Percentiles rank a stretch among this genome's conserved stretches.
Evolutionary conservation across 2,113 vertebrate genomes (phyloP).

Genomic region (Lucifuga dentata): DNA sequence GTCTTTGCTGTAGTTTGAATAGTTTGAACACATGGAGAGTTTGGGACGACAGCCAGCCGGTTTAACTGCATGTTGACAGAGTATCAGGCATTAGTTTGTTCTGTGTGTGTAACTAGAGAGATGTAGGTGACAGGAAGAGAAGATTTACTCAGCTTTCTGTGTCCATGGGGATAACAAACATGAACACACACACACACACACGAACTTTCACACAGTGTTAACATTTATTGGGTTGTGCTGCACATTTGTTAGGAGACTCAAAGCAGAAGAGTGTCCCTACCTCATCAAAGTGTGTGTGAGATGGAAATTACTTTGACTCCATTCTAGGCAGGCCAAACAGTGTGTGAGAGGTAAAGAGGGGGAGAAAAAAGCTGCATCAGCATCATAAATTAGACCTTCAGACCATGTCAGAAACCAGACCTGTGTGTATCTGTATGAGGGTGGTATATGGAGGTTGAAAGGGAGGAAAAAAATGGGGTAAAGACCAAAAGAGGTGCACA

Average conservation of each 20-base stretch:
- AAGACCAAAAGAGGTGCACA: too few relatives aligned
- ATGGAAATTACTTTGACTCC: conserved; percentile 32
- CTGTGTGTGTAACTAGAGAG: conserved; percentile 42
- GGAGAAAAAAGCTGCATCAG: conserved; percentile 15
- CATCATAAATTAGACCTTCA: conserved; percentile 39
- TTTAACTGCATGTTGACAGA: conserved; percentile 42
- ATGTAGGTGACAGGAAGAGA: conserved; percentile 40
- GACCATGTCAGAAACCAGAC: background rate
- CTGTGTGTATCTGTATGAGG: conserved; percentile 13
- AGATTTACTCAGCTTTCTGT: conserved; percentile 54
- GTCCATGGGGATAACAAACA: conserved; percentile 37
- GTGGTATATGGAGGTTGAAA: too few relatives aligned
- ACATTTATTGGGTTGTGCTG: conserved; percentile 37
- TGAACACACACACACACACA: conserved; percentile 21
- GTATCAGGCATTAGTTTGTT: conserved; percentile 41
- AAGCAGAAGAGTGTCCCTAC: conserved; percentile 26
- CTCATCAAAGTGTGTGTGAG: background rate
- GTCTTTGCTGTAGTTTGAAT: too few relatives aligned
- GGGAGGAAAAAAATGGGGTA: background rate
- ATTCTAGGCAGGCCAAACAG: conserved; percentile 13
- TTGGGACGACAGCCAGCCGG: conserved; percentile 25
- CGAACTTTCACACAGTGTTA: conserved; percentile 41
- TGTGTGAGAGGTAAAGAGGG: conserved; percentile 19
- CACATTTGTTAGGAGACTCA: conserved; percentile 25
- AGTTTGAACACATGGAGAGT: conserved; percentile 31